These are phyloP conservation scores for Eristalis tenax DNA, from an alignment of 2,888 invertebrate genomes.

Conservation along the genomic window DNA sequence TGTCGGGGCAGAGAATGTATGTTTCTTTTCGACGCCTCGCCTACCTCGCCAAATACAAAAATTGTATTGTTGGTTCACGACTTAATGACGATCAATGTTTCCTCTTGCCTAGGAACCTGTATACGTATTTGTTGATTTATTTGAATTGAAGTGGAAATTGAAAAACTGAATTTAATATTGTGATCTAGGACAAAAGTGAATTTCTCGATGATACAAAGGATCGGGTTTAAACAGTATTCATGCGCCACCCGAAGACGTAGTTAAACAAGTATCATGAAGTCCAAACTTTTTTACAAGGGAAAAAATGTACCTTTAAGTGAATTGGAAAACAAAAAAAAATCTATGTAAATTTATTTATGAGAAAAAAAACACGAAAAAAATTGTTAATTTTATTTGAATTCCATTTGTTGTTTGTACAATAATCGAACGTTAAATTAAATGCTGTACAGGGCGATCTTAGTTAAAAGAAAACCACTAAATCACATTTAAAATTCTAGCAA, in stretches of 20 bases:
- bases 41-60: too few species aligned
- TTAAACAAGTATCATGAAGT: slow-evolving; percentile 1
- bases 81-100: background rate
- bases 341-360: background rate
- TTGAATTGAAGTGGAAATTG: background rate
- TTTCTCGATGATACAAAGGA: background rate
- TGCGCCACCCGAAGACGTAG: background rate
- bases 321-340: background rate
- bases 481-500: slow-evolving; percentile 25
- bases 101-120: slow-evolving; percentile 1
- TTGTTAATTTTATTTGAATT: background rate
- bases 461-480: slow-evolving; percentile 21
- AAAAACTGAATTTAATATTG: background rate
- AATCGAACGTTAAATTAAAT: slow-evolving; percentile 16
- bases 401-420: slow-evolving; percentile 25
- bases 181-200: background rate
- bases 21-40: too few species aligned
- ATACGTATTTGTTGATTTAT: slow-evolving; percentile 29
- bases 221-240: background rate
- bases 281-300: slow-evolving; percentile 6
- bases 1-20: too few species aligned
- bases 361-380: background rate
- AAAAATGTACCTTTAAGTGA: background rate
- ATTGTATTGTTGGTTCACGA: too few species aligned
- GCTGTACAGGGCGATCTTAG: slow-evolving; percentile 37